These are phyloP conservation scores for Parazoanthus darwini DNA, from an alignment of 92 coral and sea anemone species.

Conservation along the genomic window DNA sequence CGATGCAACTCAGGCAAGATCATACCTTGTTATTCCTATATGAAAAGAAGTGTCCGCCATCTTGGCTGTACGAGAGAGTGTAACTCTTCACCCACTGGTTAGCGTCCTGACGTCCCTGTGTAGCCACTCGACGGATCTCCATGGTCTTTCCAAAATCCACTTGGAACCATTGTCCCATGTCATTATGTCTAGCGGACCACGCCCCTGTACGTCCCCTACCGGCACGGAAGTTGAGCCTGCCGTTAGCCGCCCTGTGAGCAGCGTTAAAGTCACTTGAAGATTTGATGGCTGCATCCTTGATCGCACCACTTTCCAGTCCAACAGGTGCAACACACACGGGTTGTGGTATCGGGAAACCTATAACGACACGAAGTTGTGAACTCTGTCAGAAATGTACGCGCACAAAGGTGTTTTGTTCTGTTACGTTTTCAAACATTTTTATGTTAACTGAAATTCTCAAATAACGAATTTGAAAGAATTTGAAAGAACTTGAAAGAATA, in stretches of 20 bases:
- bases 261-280: neutral
- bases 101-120: conserved; percentile 17
- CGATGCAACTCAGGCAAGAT: too few species aligned
- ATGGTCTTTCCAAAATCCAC: conserved; percentile 8
- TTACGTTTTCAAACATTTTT: too few species aligned
- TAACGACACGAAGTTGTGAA: neutral
- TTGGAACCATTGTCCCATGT: neutral
- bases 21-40: too few species aligned
- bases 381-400: neutral
- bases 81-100: conserved; percentile 26
- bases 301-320: conserved; percentile 15
- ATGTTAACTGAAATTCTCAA: too few species aligned
- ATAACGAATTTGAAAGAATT: too few species aligned
- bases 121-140: conserved; percentile 30
- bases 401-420: too few species aligned
- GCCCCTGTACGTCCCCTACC: conserved; percentile 30
- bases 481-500: too few species aligned
- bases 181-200: conserved; percentile 22
- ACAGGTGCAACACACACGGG: conserved; percentile 6
- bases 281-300: neutral
- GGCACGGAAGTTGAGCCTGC: conserved; percentile 23
- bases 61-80: conserved; percentile 24
- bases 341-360: neutral
- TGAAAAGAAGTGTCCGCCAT: conserved; percentile 4
- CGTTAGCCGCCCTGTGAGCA: conserved; percentile 2